Evolutionary conservation across 2,797 vertebrate species (phyloP).

Genomic region (Amblyraja radiata): DNA sequence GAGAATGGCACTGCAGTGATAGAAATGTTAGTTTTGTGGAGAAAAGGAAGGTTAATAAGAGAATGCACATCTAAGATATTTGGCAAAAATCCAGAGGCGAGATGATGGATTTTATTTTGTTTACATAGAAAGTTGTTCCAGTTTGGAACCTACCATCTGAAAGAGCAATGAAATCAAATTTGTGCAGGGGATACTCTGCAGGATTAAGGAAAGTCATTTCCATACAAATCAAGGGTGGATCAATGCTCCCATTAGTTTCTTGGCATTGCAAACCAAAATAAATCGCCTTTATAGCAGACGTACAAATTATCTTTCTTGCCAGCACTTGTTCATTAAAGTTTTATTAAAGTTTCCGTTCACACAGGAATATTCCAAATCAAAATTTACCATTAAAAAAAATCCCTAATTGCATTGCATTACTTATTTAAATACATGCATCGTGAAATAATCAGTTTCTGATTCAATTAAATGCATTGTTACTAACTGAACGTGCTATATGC

Average conservation of each 20-base stretch:
- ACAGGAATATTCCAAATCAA: slow-evolving; percentile 20
- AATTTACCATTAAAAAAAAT: neutral
- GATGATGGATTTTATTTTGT: neutral
- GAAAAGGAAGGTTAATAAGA: neutral
- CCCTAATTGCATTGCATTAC: slow-evolving; percentile 29
- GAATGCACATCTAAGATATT: neutral
- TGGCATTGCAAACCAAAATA: neutral
- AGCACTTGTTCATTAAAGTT: slow-evolving; percentile 4
- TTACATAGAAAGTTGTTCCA: neutral
- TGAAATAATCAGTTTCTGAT: slow-evolving; percentile 32
- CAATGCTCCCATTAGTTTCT: neutral
- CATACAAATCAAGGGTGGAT: neutral
- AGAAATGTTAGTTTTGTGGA: neutral
- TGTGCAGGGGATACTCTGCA: neutral
- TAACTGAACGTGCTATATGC: slow-evolving; percentile 11
- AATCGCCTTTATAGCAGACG: neutral
- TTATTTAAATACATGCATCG: slow-evolving; percentile 41
- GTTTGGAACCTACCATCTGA: neutral
- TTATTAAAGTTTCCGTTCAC: neutral
- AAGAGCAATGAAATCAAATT: neutral
- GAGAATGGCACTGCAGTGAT: neutral
- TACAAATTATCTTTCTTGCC: slow-evolving; percentile 7
- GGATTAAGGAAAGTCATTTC: neutral
- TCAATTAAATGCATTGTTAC: slow-evolving; percentile 40
- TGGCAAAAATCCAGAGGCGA: neutral